A percentile compares a stretch with the other conserved stretches of the same genome.
Evolutionary conservation across 2,888 invertebrate genomes (phyloP).

Genomic region (Eumerus sabulonum): DNA sequence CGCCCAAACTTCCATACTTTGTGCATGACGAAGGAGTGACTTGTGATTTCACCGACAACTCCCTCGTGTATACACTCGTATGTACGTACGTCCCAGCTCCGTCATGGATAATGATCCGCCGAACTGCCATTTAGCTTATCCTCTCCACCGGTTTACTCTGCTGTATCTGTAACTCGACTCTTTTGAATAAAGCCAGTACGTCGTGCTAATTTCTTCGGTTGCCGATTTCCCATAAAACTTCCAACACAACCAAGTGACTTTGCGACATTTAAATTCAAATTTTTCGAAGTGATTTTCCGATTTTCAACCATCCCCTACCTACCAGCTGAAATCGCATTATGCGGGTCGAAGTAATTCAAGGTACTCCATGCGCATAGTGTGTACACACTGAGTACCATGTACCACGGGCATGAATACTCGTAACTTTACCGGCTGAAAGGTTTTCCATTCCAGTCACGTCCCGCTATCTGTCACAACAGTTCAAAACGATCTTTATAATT

Average conservation of each 20-base stretch:
- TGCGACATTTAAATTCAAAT: constrained; percentile 59
- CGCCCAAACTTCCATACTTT: constrained; percentile 18
- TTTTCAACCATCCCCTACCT: neutral
- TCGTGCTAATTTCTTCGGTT: constrained; percentile 63
- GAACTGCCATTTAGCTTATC: constrained; percentile 19
- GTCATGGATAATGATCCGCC: neutral
- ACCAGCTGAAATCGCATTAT: constrained; percentile 36
- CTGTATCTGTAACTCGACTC: constrained; percentile 2
- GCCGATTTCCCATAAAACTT: constrained; percentile 62
- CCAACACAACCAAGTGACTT: constrained; percentile 35
- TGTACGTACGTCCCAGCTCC: too few relatives aligned
- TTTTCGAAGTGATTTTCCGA: constrained; percentile 50
- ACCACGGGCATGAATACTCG: neutral
- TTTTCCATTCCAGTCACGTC: constrained; percentile 60
- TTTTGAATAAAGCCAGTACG: neutral
- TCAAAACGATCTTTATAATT: constrained; percentile 55
- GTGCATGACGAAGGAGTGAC: constrained; percentile 16
- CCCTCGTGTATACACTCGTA: neutral
- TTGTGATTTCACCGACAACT: constrained; percentile 19
- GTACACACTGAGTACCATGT: constrained; percentile 1
- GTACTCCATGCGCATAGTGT: constrained; percentile 55
- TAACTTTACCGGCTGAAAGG: neutral
- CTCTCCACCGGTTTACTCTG: constrained; percentile 19
- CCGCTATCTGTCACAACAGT: constrained; percentile 57
- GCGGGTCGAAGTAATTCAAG: constrained; percentile 59